phyloP scores from a whole-genome alignment of 2,113 vertebrate species.

The Hypanus sabinus region DNA sequence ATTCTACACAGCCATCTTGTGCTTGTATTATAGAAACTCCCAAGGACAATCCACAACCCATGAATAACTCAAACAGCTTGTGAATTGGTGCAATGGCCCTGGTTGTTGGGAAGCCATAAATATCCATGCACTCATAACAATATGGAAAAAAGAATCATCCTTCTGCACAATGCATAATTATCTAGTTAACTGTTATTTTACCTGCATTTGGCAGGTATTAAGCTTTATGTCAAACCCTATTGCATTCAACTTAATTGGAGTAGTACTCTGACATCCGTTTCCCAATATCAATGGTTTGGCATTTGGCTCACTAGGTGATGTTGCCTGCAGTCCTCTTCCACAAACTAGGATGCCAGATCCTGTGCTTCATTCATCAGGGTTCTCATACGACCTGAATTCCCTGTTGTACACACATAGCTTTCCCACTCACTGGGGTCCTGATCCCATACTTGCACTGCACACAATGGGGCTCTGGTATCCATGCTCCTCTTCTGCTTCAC shows the following conservation, averaged over 20 bases:
- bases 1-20: neutral
- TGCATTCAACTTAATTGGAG: neutral
- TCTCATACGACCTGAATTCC: no score
- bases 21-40: neutral
- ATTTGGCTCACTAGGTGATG: no score
- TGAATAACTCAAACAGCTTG: neutral
- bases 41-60: neutral
- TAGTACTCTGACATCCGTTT: no score
- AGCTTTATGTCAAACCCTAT: neutral
- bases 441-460: no score
- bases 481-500: no score
- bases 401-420: no score
- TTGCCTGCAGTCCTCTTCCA: no score
- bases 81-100: neutral
- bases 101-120: neutral
- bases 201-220: neutral
- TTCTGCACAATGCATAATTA: neutral
- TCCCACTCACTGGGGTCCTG: no score
- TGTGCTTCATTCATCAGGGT: no score
- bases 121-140: neutral
- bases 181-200: neutral
- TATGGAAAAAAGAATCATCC: neutral
- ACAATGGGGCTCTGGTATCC: no score
- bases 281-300: no score
- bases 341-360: no score